These are phyloP conservation scores for Indicator maculatus DNA, from an alignment of 2,113 vertebrate genomes.

Conservation along the genomic window DNA sequence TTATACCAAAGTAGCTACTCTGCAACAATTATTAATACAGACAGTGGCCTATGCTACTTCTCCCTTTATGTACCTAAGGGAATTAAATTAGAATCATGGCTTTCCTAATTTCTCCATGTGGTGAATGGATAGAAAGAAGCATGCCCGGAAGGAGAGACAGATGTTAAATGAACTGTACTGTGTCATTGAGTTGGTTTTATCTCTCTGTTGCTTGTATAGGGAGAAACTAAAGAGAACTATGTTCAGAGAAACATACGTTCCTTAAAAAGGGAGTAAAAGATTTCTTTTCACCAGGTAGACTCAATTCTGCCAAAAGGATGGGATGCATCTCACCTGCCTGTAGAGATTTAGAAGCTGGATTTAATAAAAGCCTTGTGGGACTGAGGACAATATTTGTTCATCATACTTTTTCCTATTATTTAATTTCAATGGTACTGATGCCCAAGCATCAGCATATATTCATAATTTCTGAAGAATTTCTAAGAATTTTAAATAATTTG, in stretches of 20 bases:
- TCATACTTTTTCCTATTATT: neutral
- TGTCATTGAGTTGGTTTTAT: neutral
- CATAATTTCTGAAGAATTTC: neutral
- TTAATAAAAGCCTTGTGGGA: neutral
- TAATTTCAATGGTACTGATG: neutral
- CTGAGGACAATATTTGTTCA: neutral
- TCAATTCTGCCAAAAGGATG: neutral
- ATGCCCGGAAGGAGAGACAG: neutral
- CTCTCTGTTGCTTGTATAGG: neutral
- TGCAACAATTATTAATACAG: neutral
- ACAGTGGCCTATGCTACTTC: neutral
- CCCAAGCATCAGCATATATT: neutral
- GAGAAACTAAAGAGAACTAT: neutral
- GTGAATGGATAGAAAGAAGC: neutral
- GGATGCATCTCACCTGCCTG: neutral
- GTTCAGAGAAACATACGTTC: neutral
- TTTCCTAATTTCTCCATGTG: neutral
- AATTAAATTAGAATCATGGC: neutral
- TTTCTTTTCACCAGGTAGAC: neutral
- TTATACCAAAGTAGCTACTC: neutral
- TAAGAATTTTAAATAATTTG: neutral
- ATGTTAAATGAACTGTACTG: neutral
- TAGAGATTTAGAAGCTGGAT: neutral
- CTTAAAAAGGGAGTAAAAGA: neutral
- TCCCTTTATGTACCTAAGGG: neutral